A percentile compares a stretch with the other conserved stretches of the same genome.
Evolutionary conservation across 2,888 invertebrate genomes (phyloP).

Genomic region (Abrostola tripartita): DNA sequence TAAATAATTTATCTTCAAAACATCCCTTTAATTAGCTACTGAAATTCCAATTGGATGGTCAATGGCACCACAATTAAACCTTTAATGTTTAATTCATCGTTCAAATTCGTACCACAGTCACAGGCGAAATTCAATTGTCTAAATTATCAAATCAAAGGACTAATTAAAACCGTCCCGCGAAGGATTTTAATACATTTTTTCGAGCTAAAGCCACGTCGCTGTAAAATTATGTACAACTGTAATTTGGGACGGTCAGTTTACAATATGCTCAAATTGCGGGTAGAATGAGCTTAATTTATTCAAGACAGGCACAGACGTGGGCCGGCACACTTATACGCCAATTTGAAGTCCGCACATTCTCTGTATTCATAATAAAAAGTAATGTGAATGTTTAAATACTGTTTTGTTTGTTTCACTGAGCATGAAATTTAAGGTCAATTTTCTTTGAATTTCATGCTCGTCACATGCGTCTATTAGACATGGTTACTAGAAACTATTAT

Average conservation of each 20-base stretch:
- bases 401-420: conserved; percentile 11
- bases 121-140: neutral
- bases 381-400: conserved; percentile 34
- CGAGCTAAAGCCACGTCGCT: neutral
- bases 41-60: too few species aligned
- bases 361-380: conserved; percentile 45
- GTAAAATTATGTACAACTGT: conserved; percentile 25
- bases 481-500: too few species aligned
- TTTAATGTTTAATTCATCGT: neutral
- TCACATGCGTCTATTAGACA: too few species aligned
- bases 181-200: conserved; percentile 25
- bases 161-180: conserved; percentile 17
- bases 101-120: neutral
- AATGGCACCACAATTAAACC: too few species aligned
- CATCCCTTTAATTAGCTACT: too few species aligned
- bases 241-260: conserved; percentile 62
- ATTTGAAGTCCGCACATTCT: conserved; percentile 46
- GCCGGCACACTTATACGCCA: conserved; percentile 48
- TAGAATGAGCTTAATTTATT: conserved; percentile 61
- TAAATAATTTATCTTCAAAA: too few species aligned
- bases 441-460: too few species aligned
- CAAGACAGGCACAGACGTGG: conserved; percentile 55
- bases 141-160: neutral
- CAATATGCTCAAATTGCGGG: conserved; percentile 73
- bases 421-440: neutral